These are phyloP conservation scores for Passer montanus DNA, from an alignment of 2,113 vertebrate genomes.

Conservation along the genomic window DNA sequence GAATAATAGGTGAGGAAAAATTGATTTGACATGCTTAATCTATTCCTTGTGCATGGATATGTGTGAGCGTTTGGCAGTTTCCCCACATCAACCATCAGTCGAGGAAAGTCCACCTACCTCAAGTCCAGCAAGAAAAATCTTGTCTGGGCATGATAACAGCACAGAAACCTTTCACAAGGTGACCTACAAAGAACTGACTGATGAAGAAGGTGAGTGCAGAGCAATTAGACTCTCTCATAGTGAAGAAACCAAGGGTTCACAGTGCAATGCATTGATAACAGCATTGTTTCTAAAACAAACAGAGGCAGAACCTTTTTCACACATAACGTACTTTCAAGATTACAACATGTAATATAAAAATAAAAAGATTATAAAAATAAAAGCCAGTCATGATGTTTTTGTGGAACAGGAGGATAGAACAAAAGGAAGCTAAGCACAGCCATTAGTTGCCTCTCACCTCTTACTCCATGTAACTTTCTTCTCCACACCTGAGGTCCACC, in stretches of 20 bases:
- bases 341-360: background rate
- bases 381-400: background rate
- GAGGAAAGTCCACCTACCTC: background rate
- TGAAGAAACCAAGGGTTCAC: background rate
- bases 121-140: background rate
- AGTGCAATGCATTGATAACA: background rate
- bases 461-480: background rate
- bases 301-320: background rate
- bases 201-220: background rate
- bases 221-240: background rate
- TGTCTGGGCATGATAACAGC: background rate
- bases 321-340: background rate
- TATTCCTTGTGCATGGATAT: background rate
- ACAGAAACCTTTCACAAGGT: background rate
- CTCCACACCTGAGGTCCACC: background rate
- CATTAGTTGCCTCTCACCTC: background rate
- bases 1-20: background rate
- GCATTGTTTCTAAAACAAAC: background rate
- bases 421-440: background rate
- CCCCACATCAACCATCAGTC: accelerated
- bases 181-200: background rate
- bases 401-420: background rate
- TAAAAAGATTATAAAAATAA: background rate
- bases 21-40: background rate
- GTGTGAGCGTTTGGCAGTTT: background rate